Conservation (phyloP, 1,140 invertebrate species). For the Zaprionus taronus region DNA sequence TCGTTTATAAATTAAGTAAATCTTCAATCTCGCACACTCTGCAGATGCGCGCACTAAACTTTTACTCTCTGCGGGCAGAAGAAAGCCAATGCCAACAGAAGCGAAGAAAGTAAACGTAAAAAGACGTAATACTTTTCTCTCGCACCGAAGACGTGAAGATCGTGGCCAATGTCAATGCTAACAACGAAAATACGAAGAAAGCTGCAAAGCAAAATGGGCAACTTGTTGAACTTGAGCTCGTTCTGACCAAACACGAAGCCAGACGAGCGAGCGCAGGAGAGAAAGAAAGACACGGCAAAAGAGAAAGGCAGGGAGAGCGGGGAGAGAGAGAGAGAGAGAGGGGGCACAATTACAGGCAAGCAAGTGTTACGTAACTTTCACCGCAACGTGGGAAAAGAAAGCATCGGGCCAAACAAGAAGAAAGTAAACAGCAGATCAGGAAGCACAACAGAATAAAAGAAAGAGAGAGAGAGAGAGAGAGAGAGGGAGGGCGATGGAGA, state of each 20-base stretch:
- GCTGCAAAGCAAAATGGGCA: conserved; percentile 61
- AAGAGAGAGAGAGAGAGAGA: not conserved
- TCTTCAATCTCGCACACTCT: not conserved
- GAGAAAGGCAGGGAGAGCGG: not conserved
- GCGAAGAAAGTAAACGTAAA: conserved; percentile 57
- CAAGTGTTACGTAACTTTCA: conserved; percentile 77
- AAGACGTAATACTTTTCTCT: conserved; percentile 68
- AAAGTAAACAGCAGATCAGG: conserved; percentile 65
- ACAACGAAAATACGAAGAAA: conserved; percentile 63
- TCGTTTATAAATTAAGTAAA: not conserved
- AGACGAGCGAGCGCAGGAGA: not conserved
- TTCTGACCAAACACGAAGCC: conserved; percentile 55
- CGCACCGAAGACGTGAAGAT: conserved; percentile 7
- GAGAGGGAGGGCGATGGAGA: not conserved
- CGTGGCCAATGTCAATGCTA: conserved; percentile 36
- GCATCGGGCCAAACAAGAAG: conserved; percentile 50
- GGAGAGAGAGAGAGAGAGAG: not conserved
- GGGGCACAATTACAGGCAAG: conserved; percentile 35
- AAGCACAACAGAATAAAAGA: conserved; percentile 29
- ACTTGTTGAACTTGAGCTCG: conserved; percentile 76
- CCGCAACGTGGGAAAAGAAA: conserved; percentile 57
- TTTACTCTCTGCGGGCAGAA: conserved; percentile 57
- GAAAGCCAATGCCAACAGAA: conserved; percentile 10
- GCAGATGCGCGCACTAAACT: conserved; percentile 34
- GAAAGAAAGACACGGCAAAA: not conserved